Percentiles rank a stretch among this genome's conserved stretches.
These are phyloP conservation scores for Limnothrissa miodon DNA, from an alignment of 2,113 vertebrate genomes.

Conservation along the genomic window DNA sequence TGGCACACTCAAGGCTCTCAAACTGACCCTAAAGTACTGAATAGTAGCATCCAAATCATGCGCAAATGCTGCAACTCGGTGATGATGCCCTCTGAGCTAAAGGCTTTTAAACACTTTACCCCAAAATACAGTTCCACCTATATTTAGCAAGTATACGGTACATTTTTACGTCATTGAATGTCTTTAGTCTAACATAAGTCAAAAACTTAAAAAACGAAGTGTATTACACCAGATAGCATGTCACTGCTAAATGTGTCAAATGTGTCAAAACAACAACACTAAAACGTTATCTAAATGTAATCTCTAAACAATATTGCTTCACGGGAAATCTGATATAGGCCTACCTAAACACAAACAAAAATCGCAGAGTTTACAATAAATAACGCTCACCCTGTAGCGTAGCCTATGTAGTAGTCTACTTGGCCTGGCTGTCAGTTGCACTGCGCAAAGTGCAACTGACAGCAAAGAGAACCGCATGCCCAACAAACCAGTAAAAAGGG, in stretches of 20 bases:
- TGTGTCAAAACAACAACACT: background rate
- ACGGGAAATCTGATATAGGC: background rate
- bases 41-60: background rate
- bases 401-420: background rate
- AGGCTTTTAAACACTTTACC: background rate
- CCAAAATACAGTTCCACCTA: background rate
- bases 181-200: background rate
- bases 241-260: background rate
- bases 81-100: background rate
- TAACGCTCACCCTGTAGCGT: background rate
- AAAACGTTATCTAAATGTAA: background rate
- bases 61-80: background rate
- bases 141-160: background rate
- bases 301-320: background rate
- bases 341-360: background rate
- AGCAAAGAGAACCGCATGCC: background rate
- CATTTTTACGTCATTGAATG: background rate
- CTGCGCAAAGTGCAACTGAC: background rate
- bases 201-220: background rate
- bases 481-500: background rate
- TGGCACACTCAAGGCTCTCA: background rate
- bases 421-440: background rate
- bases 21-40: background rate
- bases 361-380: background rate
- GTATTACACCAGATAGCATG: background rate